Evolutionary conservation across 37 sponge, comb jelly and placozoan genomes (phyloP), one percentile per base, ranked within the genome.

Genomic region (Mnemiopsis leidyi): DNA sequence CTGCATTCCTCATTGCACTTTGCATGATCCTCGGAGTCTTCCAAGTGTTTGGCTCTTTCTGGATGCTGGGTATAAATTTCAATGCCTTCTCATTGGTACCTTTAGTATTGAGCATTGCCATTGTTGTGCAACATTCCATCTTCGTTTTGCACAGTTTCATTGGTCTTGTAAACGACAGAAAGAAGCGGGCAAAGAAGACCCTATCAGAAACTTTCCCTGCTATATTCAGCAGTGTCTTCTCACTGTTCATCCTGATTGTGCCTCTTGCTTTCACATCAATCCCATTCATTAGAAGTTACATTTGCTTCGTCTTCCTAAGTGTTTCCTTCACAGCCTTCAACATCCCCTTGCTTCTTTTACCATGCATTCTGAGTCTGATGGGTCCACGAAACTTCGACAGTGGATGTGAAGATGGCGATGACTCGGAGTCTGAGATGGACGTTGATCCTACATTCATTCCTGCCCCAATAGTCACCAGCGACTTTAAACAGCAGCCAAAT

Each of bases 21-120:
- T 85, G 90, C 30, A 85, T 85, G 90, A 40, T 85, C 3, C 29
- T 85, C 21, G 90, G 90, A 3, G 2, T 85, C 0, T 85, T 85
- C 90, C 90, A 85, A 40, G 90, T 85, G 40, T 85, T 85, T 85
- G 90, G 90, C n/a, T 85, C 90, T 3, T 85, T 40, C 61, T 85
- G 90, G 90, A 37, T 85, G 25, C 61, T 85, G 9, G 90, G 90
- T 21, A 33, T 85, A 7, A 85, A 85, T 61, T 85, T 85, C 90
- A 85, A 85, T 26, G 90, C 3, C 2, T 85, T 85, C 90, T 85
- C 90, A 25, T 28, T 85, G 7, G 90, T 85, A 7, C 90, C 90
- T 5, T 26, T 85, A 25, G 35, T 85, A 23, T 25, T 85, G 48
- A 40, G 90, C 35, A 33, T 85, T 13, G 90, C 35, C 18, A 35